Conservation (phyloP, 2,888 invertebrate genomes). For the Drosophila rubida region DNA sequence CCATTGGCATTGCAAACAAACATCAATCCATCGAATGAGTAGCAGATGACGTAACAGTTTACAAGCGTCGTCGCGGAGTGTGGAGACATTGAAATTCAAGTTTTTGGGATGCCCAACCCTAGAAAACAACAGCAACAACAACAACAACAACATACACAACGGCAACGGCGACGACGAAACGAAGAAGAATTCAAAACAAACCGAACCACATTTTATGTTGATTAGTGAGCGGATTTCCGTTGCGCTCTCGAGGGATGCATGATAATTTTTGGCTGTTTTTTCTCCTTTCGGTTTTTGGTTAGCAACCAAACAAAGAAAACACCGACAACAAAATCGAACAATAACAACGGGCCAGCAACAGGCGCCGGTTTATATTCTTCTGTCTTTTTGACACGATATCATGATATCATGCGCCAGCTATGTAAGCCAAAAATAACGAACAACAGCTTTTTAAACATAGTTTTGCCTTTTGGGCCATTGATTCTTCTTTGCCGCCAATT, state of each 20-base stretch:
- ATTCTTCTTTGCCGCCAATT: conserved; percentile 17
- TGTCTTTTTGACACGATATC: conserved; percentile 36
- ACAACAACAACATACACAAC: conserved; percentile 2
- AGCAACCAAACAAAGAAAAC: conserved; percentile 8
- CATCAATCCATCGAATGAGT: conserved; percentile 6
- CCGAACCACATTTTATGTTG: conserved; percentile 45
- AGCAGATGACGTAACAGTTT: conserved; percentile 59
- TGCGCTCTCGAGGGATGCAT: conserved; percentile 1
- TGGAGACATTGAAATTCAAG: conserved; percentile 19
- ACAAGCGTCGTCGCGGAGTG: conserved; percentile 10
- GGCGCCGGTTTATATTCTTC: conserved; percentile 27
- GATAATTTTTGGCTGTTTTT: neutral
- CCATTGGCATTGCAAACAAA: neutral
- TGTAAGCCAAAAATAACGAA: conserved; percentile 9
- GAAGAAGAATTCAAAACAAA: conserved; percentile 38
- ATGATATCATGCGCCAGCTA: conserved; percentile 45
- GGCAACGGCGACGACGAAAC: neutral
- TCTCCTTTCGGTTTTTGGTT: neutral
- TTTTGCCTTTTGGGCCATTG: neutral
- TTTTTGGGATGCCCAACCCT: conserved; percentile 25
- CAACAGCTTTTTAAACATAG: conserved; percentile 6
- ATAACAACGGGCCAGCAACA: conserved; percentile 16
- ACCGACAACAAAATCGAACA: conserved; percentile 8
- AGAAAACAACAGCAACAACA: conserved; percentile 7
- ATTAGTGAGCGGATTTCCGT: conserved; percentile 62